Percentiles rank a stretch among this genome's conserved stretches.
These are phyloP conservation scores for Trissolcus japonicus DNA, from an alignment of 2,888 invertebrate species.

Conservation along the genomic window DNA sequence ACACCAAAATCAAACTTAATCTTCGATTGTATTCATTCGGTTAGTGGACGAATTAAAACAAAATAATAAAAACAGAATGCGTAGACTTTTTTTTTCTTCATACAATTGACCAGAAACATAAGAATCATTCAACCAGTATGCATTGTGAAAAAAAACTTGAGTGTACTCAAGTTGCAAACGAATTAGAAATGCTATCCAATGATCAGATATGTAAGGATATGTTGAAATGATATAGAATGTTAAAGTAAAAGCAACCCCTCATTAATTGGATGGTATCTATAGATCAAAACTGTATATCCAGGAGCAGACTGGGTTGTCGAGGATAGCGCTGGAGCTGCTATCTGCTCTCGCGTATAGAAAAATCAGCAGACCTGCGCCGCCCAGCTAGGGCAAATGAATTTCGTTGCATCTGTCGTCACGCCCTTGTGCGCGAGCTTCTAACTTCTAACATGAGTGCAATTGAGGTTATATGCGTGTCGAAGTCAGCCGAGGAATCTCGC, in stretches of 20 bases:
- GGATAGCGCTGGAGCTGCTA: constrained; percentile 37
- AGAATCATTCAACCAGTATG: too few relatives aligned
- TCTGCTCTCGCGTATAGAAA: constrained; percentile 60
- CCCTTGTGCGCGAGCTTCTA: constrained; percentile 65
- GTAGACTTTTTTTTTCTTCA: too few relatives aligned
- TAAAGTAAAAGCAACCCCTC: constrained; percentile 17
- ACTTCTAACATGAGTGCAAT: constrained; percentile 54
- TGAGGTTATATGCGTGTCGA: constrained; percentile 55
- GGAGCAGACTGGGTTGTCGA: constrained; percentile 3
- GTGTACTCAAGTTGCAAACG: too few relatives aligned
- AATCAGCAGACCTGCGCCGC: constrained; percentile 70
- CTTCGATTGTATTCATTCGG: too few relatives aligned
- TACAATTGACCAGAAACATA: too few relatives aligned
- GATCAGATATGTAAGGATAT: constrained; percentile 7
- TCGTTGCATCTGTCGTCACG: constrained; percentile 76
- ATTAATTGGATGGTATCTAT: constrained; percentile 36
- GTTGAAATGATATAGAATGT: constrained; percentile 23
- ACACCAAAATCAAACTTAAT: not conserved
- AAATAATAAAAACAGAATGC: too few relatives aligned
- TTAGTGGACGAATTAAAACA: too few relatives aligned
- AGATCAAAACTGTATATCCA: not conserved
- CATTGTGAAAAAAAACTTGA: too few relatives aligned
- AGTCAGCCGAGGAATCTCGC: constrained; percentile 61
- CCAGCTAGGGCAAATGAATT: constrained; percentile 72
- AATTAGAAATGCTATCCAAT: too few relatives aligned